A percentile compares a stretch with the other conserved stretches of the same genome.
Conservation (phyloP, 2,888 invertebrate species). For the Meteorus cinctellus region DNA sequence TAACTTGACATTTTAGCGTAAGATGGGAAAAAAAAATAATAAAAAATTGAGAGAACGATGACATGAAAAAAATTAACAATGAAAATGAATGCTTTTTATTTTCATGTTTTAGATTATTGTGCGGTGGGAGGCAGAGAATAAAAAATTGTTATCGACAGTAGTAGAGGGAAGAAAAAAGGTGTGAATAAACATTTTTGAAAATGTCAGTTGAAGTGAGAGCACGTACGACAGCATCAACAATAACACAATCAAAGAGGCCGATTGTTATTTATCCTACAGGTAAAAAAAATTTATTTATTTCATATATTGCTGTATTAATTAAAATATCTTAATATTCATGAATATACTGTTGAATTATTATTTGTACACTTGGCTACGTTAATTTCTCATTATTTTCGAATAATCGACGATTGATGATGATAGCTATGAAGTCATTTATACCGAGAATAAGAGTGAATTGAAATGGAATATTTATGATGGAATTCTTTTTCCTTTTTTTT, state of each 20-base stretch:
- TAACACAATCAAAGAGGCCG: constrained; percentile 80
- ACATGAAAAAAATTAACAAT: not conserved
- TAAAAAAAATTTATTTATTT: constrained; percentile 65
- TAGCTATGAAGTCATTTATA: not conserved
- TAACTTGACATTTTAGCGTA: constrained; percentile 8
- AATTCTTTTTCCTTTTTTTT: too few relatives aligned
- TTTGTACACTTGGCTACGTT: too few relatives aligned
- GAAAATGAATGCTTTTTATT: not conserved
- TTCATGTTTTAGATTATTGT: constrained; percentile 22
- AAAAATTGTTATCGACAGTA: not conserved
- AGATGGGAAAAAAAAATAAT: not conserved
- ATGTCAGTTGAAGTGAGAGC: constrained; percentile 66
- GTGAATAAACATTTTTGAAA: constrained; percentile 35
- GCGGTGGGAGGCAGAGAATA: not conserved
- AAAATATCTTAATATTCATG: too few relatives aligned
- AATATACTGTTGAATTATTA: too few relatives aligned
- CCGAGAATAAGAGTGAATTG: not conserved
- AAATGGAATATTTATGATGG: not conserved
- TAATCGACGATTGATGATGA: too few relatives aligned
- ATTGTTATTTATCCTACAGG: constrained; percentile 84
- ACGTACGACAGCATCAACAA: constrained; percentile 69
- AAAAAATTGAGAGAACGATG: not conserved
- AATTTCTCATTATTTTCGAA: too few relatives aligned
- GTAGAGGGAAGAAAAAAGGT: not conserved
- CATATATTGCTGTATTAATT: too few relatives aligned